Percentiles rank a stretch among this genome's conserved stretches.
phyloP scores from a whole-genome alignment of 2,113 vertebrate species.

The Athene noctua region DNA sequence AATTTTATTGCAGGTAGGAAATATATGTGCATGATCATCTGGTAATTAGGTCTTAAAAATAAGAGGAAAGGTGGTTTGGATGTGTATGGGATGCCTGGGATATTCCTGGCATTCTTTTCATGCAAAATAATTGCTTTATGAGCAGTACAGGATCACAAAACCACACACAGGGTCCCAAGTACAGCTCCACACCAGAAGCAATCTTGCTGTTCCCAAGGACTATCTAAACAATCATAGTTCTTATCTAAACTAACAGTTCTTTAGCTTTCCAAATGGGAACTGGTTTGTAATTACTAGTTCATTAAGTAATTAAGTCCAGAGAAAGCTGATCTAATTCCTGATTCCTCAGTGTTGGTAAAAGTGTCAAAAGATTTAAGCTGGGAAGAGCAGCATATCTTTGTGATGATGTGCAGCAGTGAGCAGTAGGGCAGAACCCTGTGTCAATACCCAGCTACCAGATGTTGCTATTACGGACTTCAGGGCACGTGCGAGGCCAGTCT shows the following conservation, averaged over 20 bases:
- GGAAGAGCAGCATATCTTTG: background rate
- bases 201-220: background rate
- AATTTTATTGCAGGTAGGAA: background rate
- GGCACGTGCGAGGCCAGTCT: background rate
- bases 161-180: background rate
- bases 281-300: background rate
- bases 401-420: fast-evolving
- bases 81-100: background rate
- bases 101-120: background rate
- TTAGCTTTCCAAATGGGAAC: background rate
- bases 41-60: background rate
- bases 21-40: fast-evolving
- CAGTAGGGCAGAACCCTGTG: background rate
- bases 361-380: background rate
- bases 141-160: background rate
- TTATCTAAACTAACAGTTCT: background rate
- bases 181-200: background rate
- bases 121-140: background rate
- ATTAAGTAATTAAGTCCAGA: background rate
- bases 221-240: background rate
- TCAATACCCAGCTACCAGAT: background rate
- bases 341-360: background rate
- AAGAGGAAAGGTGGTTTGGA: background rate
- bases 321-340: background rate
- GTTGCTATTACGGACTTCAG: background rate